A percentile compares a stretch with the other conserved stretches of the same genome.
phyloP scores from a whole-genome alignment of 2,797 vertebrate genomes.

The Hipposideros larvatus region DNA sequence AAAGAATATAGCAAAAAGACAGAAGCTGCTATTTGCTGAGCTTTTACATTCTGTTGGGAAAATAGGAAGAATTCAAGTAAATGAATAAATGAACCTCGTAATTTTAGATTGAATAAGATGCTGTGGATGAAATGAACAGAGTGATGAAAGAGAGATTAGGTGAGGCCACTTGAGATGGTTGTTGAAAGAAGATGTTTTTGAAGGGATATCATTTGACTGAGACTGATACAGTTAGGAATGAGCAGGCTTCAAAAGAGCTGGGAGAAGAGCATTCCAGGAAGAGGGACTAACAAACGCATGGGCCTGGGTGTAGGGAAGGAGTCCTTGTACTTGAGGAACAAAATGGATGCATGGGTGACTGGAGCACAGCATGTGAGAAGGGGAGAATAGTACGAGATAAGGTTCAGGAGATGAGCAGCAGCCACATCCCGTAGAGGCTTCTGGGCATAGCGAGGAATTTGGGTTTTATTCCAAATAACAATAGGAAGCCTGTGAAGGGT shows the following conservation, averaged over 20 bases:
- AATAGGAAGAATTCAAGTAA: slow-evolving; percentile 43
- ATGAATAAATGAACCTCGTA: background rate
- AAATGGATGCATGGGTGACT: background rate
- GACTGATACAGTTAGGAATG: background rate
- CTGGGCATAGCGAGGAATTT: background rate
- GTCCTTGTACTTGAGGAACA: background rate
- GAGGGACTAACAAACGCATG: background rate
- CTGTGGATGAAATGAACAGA: background rate
- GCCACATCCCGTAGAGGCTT: background rate
- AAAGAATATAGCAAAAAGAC: background rate
- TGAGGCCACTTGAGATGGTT: background rate
- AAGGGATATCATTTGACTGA: background rate
- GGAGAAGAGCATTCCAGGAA: background rate
- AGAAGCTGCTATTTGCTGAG: slow-evolving; percentile 1
- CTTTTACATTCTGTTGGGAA: slow-evolving; percentile 29
- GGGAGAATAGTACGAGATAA: background rate
- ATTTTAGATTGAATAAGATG: slow-evolving; percentile 25
- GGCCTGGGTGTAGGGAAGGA: background rate
- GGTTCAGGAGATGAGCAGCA: background rate
- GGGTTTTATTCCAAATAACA: slow-evolving; percentile 26
- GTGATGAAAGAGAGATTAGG: slow-evolving; percentile 31
- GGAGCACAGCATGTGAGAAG: background rate
- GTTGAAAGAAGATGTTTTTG: slow-evolving; percentile 52
- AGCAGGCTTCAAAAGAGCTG: background rate
- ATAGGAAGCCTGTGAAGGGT: background rate